Evolutionary conservation across 2,888 invertebrate genomes (phyloP).

Genomic region (Oasisia sp.): DNA sequence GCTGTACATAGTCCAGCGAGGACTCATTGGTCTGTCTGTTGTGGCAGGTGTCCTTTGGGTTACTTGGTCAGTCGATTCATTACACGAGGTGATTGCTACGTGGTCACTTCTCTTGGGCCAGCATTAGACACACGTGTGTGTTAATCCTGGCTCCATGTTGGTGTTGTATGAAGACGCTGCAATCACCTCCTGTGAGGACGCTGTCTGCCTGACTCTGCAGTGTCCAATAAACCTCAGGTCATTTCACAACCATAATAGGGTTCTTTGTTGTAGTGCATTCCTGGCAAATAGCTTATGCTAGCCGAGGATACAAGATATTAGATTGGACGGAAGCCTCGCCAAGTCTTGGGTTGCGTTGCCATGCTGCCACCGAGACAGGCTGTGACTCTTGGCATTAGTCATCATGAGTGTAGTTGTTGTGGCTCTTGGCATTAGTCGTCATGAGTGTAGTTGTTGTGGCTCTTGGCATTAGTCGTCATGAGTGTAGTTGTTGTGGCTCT

Average conservation of each 20-base stretch:
- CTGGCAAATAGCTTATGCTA: slow-evolving; percentile 3
- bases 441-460: too few relatives aligned
- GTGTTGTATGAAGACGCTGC: neutral
- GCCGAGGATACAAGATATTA: neutral
- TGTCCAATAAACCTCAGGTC: slow-evolving; percentile 17
- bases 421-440: too few relatives aligned
- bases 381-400: too few relatives aligned
- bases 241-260: neutral
- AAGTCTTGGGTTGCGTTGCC: neutral
- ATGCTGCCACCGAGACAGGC: neutral
- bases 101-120: neutral
- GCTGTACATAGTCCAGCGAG: neutral
- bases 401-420: too few relatives aligned
- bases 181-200: neutral
- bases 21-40: neutral
- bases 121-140: neutral
- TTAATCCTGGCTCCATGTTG: neutral
- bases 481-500: too few relatives aligned
- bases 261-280: neutral
- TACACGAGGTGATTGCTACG: neutral
- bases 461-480: too few relatives aligned
- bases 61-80: neutral
- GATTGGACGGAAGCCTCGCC: neutral
- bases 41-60: slow-evolving; percentile 2
- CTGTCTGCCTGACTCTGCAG: neutral